phyloP scores from a whole-genome alignment of 2,888 invertebrate genomes.

The Drosophila ustulata region DNA sequence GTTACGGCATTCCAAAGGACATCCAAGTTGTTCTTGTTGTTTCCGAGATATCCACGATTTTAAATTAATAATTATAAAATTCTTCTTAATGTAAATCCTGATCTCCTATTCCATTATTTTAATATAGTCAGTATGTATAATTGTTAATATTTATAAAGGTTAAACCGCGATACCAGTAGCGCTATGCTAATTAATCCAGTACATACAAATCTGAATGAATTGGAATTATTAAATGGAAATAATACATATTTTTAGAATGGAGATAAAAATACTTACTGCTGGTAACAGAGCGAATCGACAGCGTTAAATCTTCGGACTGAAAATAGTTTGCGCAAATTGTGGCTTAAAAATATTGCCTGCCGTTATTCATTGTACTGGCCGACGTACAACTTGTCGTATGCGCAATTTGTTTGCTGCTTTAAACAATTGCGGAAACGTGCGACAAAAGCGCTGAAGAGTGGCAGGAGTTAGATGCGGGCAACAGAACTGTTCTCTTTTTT shows the following conservation, averaged over 20 bases:
- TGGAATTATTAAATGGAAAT: not conserved
- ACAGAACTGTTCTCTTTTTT: not conserved
- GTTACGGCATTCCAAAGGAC: too few relatives aligned
- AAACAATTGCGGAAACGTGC: conserved; percentile 73
- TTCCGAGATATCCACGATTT: too few relatives aligned
- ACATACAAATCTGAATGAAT: too few relatives aligned
- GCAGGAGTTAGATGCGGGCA: not conserved
- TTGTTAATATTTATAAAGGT: too few relatives aligned
- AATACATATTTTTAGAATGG: not conserved
- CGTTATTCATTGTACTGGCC: conserved; percentile 40
- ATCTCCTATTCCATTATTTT: too few relatives aligned
- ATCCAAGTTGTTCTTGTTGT: too few relatives aligned
- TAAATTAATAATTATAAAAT: too few relatives aligned
- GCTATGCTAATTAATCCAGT: too few relatives aligned
- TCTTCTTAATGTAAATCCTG: too few relatives aligned
- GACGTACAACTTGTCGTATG: conserved; percentile 49
- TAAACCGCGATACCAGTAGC: too few relatives aligned
- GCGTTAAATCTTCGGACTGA: conserved; percentile 9
- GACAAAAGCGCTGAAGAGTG: conserved; percentile 9
- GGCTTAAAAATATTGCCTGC: conserved; percentile 44
- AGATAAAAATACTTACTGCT: not conserved
- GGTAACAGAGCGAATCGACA: not conserved
- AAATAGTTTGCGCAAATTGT: conserved; percentile 59
- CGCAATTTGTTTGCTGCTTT: conserved; percentile 71
- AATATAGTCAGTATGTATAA: too few relatives aligned